Conservation (phyloP, 2,888 invertebrate species). For the Antheraea yamamai region DNA sequence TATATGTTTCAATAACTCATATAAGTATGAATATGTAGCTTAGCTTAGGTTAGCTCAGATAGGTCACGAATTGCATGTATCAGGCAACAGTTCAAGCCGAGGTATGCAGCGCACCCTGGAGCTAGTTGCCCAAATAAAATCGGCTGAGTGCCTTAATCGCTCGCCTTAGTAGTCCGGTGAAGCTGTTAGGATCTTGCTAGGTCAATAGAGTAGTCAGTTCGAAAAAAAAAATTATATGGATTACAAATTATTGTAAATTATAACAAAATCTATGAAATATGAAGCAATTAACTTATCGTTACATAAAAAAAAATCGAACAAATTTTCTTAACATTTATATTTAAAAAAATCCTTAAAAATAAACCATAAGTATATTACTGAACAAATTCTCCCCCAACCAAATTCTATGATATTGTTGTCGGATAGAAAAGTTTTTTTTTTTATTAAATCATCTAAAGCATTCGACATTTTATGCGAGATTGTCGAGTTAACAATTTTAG, state of each 20-base stretch:
- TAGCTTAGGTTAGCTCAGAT: too few relatives aligned
- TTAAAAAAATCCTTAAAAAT: neutral
- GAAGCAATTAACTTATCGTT: neutral
- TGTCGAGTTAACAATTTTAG: constrained; percentile 64
- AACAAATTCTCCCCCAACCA: neutral
- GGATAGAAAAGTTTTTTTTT: constrained; percentile 25
- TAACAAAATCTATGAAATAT: neutral
- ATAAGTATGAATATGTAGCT: too few relatives aligned
- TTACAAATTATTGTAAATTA: neutral
- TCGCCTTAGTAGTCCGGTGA: too few relatives aligned
- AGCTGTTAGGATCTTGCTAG: too few relatives aligned
- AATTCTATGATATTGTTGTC: constrained; percentile 1
- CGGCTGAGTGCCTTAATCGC: too few relatives aligned
- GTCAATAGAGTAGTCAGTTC: too few relatives aligned
- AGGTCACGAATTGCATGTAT: too few relatives aligned
- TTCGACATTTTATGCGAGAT: constrained; percentile 48
- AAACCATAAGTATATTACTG: neutral
- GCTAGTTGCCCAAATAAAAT: too few relatives aligned
- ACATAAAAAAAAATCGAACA: neutral
- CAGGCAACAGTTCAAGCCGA: too few relatives aligned
- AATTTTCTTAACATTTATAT: neutral
- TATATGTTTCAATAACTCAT: too few relatives aligned
- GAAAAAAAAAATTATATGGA: too few relatives aligned
- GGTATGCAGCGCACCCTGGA: too few relatives aligned
- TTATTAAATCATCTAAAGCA: constrained; percentile 46